Base-by-base conservation (phyloP, 2,888 invertebrate species). In the Vanessa cardui region DNA sequence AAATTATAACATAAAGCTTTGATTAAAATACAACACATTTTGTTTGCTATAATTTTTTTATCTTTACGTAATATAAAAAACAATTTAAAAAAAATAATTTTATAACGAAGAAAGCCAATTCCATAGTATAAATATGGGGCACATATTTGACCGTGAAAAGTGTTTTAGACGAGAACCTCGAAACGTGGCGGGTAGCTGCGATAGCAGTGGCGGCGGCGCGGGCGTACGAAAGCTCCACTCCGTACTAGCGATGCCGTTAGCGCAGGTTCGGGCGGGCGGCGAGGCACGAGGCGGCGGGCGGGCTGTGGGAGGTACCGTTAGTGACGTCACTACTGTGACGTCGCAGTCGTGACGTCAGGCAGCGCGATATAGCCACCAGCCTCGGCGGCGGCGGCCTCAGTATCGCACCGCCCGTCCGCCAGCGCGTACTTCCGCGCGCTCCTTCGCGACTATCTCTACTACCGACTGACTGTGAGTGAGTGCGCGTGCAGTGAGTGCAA, bases 261-360 rank as follows among this genome's bases (percentile, higher is more conserved):
- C 90, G 90, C 89, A 90, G 90, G 89, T 89, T 90, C 92, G 90
- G 92, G 90, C 90, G 90, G 90, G 88, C 89, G 89, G 88, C 84
- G 86, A 85, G 86, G 84, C 76, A 82, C 80, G 82, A 80, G 84
- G 85, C 82, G 84, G 86, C 87, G 89, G 90, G 91, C 91, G 90
- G 92, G 81, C 88, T 88, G 91, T 92, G 91, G 91, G 91, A 91
- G 91, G 92, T 92, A 90, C 93, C 92, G 92, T 92, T 92, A 92
- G 89, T 91, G 91, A 91, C 92, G 91, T 91, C 86, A 80, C 85
- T 71, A 74, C 76, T 68, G 84, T 92, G 91, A 92, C 91, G 92
- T 91, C 86, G 80, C 81, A 74, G 77, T 77, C 76, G 87, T 93
- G 93, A 93, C 93, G 93, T 93, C 93, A 93, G 88, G 77, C 82